These are phyloP conservation scores for Nomada hirtipes DNA, from an alignment of 2,888 invertebrate species.

Conservation along the genomic window DNA sequence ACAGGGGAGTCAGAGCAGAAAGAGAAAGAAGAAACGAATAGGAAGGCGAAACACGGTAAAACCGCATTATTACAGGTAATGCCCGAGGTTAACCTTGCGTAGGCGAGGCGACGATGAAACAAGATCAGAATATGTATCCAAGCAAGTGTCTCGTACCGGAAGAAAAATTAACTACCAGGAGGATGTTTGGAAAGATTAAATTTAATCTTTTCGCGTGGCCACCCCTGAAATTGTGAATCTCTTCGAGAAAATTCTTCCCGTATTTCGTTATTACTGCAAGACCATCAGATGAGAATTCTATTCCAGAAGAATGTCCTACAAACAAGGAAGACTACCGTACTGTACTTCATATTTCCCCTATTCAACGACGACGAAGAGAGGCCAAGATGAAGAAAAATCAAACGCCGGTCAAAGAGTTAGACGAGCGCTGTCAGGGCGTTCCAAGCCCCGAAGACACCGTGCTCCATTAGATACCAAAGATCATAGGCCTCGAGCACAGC, in stretches of 20 bases:
- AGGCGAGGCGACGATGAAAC: constrained; percentile 51
- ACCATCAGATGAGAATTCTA: too few species aligned
- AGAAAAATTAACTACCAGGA: background rate
- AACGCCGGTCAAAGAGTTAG: constrained; percentile 41
- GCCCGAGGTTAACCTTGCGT: constrained; percentile 54
- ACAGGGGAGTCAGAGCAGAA: constrained; percentile 31
- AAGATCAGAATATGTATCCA: constrained; percentile 15
- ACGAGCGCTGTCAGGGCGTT: constrained; percentile 66
- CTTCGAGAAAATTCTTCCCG: too few species aligned
- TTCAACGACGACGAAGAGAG: background rate
- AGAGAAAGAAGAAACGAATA: constrained; percentile 44
- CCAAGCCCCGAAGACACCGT: constrained; percentile 68
- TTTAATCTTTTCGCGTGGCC: background rate
- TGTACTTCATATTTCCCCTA: too few species aligned
- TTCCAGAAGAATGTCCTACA: too few species aligned
- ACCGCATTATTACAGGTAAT: constrained; percentile 73
- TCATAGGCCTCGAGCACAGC: constrained; percentile 63
- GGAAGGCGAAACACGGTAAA: constrained; percentile 58
- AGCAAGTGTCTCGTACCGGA: constrained; percentile 1
- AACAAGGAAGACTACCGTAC: too few species aligned
- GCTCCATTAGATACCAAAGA: constrained; percentile 73
- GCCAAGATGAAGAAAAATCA: constrained; percentile 22
- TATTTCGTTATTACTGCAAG: too few species aligned
- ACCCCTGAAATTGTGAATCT: background rate
- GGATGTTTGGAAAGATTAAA: background rate